Conservation (phyloP, 1,140 invertebrate genomes). For the Drosophila nebulosa region DNA sequence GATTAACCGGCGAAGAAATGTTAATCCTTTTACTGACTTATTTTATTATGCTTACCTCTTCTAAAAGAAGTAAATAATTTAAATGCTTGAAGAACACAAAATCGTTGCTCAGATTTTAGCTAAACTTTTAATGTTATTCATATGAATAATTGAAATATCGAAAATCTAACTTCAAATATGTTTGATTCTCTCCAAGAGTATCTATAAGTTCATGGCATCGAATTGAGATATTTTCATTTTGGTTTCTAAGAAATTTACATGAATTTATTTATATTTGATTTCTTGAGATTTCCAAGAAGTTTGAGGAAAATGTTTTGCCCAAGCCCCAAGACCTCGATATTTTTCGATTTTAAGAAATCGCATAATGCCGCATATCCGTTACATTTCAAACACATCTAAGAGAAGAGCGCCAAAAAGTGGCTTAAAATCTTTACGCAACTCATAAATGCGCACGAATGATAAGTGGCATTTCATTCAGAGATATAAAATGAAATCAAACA, state of each 20-base stretch:
- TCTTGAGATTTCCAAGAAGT: slow-evolving; percentile 5
- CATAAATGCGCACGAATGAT: slow-evolving; percentile 57
- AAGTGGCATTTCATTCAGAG: slow-evolving; percentile 76
- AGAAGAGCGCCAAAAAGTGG: slow-evolving; percentile 58
- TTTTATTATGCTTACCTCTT: too few species aligned
- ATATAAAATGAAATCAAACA: slow-evolving; percentile 48
- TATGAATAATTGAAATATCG: too few species aligned
- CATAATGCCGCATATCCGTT: slow-evolving; percentile 69
- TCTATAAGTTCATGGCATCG: not conserved
- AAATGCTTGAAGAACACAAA: too few species aligned
- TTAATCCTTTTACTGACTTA: too few species aligned
- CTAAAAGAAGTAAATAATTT: too few species aligned
- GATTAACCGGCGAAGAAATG: too few species aligned
- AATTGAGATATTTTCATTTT: not conserved
- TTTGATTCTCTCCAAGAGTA: not conserved
- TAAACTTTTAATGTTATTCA: too few species aligned
- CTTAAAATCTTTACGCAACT: slow-evolving; percentile 67
- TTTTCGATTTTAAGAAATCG: slow-evolving; percentile 17
- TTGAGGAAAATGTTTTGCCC: not conserved
- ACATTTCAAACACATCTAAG: slow-evolving; percentile 38
- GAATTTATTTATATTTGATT: not conserved
- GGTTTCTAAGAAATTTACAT: not conserved
- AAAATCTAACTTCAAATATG: too few species aligned
- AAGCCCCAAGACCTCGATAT: not conserved
- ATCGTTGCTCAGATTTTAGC: too few species aligned